Conservation (phyloP, 2,113 vertebrate genomes). For the Passer montanus region DNA sequence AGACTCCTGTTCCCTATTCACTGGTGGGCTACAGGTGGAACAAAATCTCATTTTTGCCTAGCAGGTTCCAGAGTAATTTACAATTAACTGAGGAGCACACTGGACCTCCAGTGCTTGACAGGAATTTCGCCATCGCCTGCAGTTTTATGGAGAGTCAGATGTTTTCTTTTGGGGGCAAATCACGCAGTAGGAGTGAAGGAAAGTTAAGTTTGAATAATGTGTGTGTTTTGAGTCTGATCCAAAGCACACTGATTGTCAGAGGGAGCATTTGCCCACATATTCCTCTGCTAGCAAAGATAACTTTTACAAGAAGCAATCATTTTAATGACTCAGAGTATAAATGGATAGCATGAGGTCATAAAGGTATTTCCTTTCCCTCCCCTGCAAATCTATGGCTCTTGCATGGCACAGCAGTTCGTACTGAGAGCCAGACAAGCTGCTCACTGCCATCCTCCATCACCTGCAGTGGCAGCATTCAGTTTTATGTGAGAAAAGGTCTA, state of each 20-base stretch:
- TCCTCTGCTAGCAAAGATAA: constrained; percentile 31
- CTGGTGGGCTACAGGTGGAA: not conserved
- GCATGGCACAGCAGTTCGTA: not conserved
- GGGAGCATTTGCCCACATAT: not conserved
- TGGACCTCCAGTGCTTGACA: not conserved
- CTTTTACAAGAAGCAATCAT: constrained; percentile 4
- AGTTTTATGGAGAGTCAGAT: constrained; percentile 6
- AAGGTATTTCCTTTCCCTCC: constrained; percentile 34
- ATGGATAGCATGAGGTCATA: constrained; percentile 45
- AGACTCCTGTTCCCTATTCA: not conserved
- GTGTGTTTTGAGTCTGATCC: constrained; percentile 30
- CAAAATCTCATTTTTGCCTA: not conserved
- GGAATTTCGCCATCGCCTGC: not conserved
- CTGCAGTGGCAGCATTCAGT: not conserved
- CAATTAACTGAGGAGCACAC: not conserved
- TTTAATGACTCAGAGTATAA: constrained; percentile 39
- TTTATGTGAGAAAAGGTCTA: not conserved
- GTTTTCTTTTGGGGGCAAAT: constrained; percentile 33
- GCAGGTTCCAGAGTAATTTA: not conserved
- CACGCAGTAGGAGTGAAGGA: not conserved
- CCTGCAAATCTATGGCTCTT: not conserved
- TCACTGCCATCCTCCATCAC: not conserved
- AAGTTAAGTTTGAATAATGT: constrained; percentile 9
- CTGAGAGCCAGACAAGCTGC: not conserved
- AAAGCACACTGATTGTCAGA: constrained; percentile 48